phyloP scores from a whole-genome alignment of 2,888 invertebrate genomes.

The Apamea crenata region DNA sequence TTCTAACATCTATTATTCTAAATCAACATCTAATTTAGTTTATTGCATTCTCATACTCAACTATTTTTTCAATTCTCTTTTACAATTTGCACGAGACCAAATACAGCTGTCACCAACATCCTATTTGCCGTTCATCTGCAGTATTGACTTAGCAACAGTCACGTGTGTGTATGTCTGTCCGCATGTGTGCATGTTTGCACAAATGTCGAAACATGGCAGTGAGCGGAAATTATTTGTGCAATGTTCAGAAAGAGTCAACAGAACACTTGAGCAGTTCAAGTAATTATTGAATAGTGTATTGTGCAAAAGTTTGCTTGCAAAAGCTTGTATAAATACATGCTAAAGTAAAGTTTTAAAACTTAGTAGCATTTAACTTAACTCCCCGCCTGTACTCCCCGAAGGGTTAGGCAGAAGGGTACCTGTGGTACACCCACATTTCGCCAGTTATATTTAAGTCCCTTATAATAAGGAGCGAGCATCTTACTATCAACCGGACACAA shows the following conservation, averaged over 20 bases:
- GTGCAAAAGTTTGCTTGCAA: constrained; percentile 5
- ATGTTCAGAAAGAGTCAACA: constrained; percentile 43
- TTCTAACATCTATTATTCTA: neutral
- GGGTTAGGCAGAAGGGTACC: neutral
- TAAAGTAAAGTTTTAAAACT: neutral
- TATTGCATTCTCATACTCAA: no score
- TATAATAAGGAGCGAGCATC: neutral
- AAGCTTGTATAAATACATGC: constrained; percentile 4
- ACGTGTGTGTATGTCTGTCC: constrained; percentile 18
- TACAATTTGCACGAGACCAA: neutral
- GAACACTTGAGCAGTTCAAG: constrained; percentile 23
- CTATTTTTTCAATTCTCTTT: neutral
- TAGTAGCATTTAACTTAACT: neutral
- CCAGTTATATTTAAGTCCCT: neutral
- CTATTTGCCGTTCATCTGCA: constrained; percentile 37
- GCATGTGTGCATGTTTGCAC: constrained; percentile 47
- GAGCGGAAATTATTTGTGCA: constrained; percentile 60
- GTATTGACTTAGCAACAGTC: constrained; percentile 35
- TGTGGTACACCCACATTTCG: neutral
- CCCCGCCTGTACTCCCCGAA: neutral
- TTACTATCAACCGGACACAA: no score
- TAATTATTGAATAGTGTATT: constrained; percentile 35
- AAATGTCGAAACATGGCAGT: constrained; percentile 57
- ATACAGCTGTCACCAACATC: neutral
- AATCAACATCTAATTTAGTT: neutral